A percentile compares a stretch with the other conserved stretches of the same genome.
phyloP scores from a whole-genome alignment of 2,113 vertebrate genomes.

The Misgurnus mizolepis region DNA sequence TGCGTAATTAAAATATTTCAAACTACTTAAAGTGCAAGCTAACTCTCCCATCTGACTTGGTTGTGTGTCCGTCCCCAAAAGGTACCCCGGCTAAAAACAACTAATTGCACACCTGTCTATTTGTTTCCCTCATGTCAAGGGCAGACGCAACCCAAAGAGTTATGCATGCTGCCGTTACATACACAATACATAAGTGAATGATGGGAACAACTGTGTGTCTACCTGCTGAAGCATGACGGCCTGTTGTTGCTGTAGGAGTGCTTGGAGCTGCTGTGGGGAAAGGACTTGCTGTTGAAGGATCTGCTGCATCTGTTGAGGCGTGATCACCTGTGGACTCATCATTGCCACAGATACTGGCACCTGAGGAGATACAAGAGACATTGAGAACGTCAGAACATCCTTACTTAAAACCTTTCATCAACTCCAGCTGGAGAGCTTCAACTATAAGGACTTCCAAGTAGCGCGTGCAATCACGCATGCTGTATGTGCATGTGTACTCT shows the following conservation, averaged over 20 bases:
- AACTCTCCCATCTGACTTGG: conserved; percentile 49
- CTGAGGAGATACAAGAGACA: conserved; percentile 64
- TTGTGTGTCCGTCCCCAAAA: conserved; percentile 62
- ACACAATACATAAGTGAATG: background rate
- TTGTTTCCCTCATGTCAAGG: conserved; percentile 75
- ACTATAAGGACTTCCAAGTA: background rate
- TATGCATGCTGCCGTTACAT: background rate
- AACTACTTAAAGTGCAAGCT: background rate
- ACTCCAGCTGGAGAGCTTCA: background rate
- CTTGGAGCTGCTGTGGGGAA: conserved; percentile 97
- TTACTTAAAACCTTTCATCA: background rate
- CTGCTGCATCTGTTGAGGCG: conserved; percentile 99
- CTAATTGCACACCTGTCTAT: conserved; percentile 72
- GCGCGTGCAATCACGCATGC: background rate
- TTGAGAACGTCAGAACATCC: background rate
- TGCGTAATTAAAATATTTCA: too few species aligned
- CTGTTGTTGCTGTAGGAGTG: conserved; percentile 97
- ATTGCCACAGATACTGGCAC: conserved; percentile 99
- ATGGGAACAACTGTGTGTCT: conserved; percentile 54
- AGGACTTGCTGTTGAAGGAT: conserved; percentile 99
- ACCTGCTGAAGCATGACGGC: conserved; percentile 99
- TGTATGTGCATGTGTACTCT: conserved; percentile 52
- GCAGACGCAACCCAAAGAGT: conserved; percentile 64
- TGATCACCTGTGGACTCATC: conserved; percentile 99
- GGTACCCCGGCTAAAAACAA: conserved; percentile 60